These are phyloP conservation scores for Prietella phreatophila DNA, from an alignment of 2,113 vertebrate species.

Conservation along the genomic window DNA sequence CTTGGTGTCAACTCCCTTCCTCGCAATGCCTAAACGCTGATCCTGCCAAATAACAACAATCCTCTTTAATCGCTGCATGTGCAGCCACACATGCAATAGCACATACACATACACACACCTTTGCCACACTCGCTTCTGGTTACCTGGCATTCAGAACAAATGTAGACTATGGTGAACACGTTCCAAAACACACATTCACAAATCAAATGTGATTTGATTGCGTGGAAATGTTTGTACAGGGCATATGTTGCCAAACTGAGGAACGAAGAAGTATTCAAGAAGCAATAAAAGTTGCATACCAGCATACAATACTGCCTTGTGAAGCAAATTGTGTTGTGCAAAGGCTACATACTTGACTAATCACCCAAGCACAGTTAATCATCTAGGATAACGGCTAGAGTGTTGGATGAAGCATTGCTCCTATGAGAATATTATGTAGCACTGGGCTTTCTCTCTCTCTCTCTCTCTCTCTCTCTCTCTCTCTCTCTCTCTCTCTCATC, in stretches of 20 bases:
- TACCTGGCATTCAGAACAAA: background rate
- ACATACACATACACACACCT: background rate
- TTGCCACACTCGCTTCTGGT: background rate
- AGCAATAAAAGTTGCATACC: constrained; percentile 23
- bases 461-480: constrained; percentile 10
- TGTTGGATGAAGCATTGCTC: constrained; percentile 3
- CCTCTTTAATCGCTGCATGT: constrained; percentile 8
- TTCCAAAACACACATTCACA: background rate
- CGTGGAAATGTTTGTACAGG: constrained; percentile 17
- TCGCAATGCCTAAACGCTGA: constrained; percentile 31
- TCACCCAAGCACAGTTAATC: constrained; percentile 14
- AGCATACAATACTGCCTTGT: constrained; percentile 4
- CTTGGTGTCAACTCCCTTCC: constrained; percentile 29
- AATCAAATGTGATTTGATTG: constrained; percentile 12
- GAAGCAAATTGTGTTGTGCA: background rate
- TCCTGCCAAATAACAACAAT: constrained; percentile 36
- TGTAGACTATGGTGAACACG: background rate
- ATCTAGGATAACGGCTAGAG: background rate
- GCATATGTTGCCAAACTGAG: background rate
- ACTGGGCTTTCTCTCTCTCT: constrained; percentile 4
- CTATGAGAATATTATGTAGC: constrained; percentile 3
- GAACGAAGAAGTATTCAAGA: background rate
- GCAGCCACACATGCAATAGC: background rate
- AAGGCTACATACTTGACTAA: background rate
- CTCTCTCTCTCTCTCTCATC: constrained; percentile 16